phyloP scores from a whole-genome alignment of 1,140 invertebrate species.

The Acromyrmex charruanus region DNA sequence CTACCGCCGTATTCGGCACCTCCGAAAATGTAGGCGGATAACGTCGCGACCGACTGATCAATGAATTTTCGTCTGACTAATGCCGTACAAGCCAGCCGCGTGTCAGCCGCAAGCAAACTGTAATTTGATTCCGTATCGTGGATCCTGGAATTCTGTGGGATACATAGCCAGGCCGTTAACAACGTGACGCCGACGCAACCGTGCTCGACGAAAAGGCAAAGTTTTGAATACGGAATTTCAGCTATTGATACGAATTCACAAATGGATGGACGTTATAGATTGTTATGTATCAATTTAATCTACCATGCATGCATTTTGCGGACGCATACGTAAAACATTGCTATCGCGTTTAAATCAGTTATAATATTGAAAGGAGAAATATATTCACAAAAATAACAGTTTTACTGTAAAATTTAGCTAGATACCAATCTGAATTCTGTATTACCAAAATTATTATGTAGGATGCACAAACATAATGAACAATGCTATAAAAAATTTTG shows the following conservation, averaged over 20 bases:
- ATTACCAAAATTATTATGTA: no score
- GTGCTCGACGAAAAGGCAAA: conserved; percentile 26
- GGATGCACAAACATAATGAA: no score
- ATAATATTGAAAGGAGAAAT: background rate
- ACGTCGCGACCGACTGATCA: conserved; percentile 57
- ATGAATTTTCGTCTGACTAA: conserved; percentile 66
- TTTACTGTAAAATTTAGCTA: no score
- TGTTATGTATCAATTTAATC: conserved; percentile 12
- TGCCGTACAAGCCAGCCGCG: conserved; percentile 50
- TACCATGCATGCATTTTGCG: conserved; percentile 10
- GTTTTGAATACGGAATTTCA: conserved; percentile 45
- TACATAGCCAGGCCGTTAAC: conserved; percentile 45
- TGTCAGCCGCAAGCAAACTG: conserved; percentile 61
- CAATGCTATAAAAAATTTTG: no score
- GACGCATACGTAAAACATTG: background rate
- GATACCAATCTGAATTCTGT: no score
- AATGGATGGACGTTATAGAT: background rate
- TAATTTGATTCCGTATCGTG: conserved; percentile 57
- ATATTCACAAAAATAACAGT: no score
- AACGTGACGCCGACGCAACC: conserved; percentile 11
- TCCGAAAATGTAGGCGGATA: conserved; percentile 47
- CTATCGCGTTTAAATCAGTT: background rate
- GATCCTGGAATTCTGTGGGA: conserved; percentile 30
- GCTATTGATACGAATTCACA: background rate
- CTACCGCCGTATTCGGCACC: conserved; percentile 30